Evolutionary conservation across 2,113 vertebrate species (phyloP).

Genomic region (Atlantisia rogersi): DNA sequence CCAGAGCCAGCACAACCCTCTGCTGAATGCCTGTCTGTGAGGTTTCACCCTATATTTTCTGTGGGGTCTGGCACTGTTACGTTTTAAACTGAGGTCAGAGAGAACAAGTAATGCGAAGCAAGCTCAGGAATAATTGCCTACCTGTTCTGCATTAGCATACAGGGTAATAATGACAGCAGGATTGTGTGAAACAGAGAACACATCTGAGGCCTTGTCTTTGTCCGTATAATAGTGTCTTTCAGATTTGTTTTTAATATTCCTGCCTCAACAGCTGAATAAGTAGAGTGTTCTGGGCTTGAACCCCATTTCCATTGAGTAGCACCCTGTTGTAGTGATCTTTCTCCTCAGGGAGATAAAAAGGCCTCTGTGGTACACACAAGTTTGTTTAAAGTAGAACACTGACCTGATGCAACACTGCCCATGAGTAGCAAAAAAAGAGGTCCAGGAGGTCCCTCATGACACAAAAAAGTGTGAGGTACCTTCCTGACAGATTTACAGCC

Average conservation of each 20-base stretch:
- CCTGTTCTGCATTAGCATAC: not conserved
- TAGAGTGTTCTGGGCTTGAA: not conserved
- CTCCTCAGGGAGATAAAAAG: not conserved
- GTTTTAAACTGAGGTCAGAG: not conserved
- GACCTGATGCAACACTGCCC: not conserved
- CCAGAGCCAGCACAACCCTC: not conserved
- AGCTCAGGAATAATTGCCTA: not conserved
- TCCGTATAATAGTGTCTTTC: not conserved
- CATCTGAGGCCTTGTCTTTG: not conserved
- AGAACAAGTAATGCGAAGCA: not conserved
- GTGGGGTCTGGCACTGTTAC: not conserved
- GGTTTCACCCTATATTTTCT: not conserved
- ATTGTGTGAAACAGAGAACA: not conserved
- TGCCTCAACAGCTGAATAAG: not conserved
- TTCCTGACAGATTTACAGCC: not conserved
- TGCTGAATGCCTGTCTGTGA: not conserved
- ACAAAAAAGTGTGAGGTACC: not conserved
- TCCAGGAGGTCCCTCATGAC: not conserved
- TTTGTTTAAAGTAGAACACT: not conserved
- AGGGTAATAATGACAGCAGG: not conserved
- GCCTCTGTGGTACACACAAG: fast-evolving
- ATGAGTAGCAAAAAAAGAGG: not conserved
- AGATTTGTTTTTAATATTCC: not conserved
- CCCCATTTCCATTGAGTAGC: not conserved
- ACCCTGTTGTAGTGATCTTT: not conserved